Evolutionary conservation across 2,113 vertebrate genomes (phyloP).

Genomic region (Triplophysa tibetana): DNA sequence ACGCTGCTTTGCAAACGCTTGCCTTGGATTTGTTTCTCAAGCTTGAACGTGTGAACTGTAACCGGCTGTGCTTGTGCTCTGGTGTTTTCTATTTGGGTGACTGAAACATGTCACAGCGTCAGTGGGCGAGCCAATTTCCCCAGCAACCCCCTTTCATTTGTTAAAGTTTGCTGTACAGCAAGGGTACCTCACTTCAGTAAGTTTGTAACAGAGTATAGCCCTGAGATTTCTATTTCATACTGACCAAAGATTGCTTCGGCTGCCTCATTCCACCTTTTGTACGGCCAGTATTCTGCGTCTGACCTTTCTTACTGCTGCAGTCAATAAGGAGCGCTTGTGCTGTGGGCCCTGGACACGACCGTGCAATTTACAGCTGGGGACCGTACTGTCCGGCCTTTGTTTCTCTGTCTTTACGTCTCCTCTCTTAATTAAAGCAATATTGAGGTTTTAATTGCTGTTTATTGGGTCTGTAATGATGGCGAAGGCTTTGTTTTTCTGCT

Average conservation of each 20-base stretch:
- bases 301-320: slow-evolving; percentile 90
- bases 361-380: slow-evolving; percentile 61
- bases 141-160: slow-evolving; percentile 79
- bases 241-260: slow-evolving; percentile 97
- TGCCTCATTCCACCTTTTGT: slow-evolving; percentile 96
- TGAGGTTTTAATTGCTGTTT: slow-evolving; percentile 81
- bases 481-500: slow-evolving; percentile 50
- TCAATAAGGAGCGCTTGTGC: slow-evolving; percentile 86
- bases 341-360: slow-evolving; percentile 70
- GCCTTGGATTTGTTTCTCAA: no score
- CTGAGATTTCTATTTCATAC: slow-evolving; percentile 95
- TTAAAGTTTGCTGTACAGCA: slow-evolving; percentile 79
- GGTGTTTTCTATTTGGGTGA: neutral
- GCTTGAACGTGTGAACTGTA: neutral
- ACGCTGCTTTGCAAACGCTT: no score
- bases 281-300: slow-evolving; percentile 87
- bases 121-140: slow-evolving; percentile 77
- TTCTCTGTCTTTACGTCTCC: slow-evolving; percentile 65
- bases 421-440: slow-evolving; percentile 81
- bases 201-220: slow-evolving; percentile 93
- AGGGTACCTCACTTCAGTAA: slow-evolving; percentile 89
- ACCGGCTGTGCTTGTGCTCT: neutral
- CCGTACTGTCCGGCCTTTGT: slow-evolving; percentile 77
- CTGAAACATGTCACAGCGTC: slow-evolving; percentile 49
- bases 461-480: slow-evolving; percentile 75